Conservation (phyloP, 2,797 vertebrate genomes). For the Acrocephalus scirpaceus region DNA sequence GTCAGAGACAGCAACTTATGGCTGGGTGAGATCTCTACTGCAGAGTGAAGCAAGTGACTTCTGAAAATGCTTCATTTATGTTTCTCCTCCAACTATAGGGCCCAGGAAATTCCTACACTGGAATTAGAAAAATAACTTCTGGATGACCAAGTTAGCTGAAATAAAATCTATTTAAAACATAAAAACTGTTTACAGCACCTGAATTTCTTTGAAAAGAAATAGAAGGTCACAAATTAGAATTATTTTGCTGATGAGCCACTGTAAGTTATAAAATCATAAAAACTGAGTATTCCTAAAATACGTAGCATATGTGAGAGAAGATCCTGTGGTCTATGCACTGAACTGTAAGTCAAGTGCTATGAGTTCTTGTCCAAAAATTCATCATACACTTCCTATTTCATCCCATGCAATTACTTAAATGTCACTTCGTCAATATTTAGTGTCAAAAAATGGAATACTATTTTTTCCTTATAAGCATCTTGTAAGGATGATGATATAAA, state of each 20-base stretch:
- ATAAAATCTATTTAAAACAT: background rate
- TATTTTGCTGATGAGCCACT: background rate
- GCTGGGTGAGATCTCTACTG: background rate
- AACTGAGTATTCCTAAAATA: background rate
- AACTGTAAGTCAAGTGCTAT: background rate
- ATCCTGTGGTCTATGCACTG: rapidly evolving
- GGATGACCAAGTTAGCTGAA: background rate
- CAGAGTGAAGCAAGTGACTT: background rate
- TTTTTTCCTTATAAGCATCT: background rate
- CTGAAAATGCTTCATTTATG: background rate
- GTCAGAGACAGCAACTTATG: background rate
- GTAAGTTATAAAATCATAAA: background rate
- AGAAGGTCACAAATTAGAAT: background rate
- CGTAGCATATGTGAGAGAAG: background rate
- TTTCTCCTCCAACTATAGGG: background rate
- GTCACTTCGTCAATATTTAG: background rate
- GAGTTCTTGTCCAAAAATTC: background rate
- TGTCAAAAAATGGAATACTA: background rate
- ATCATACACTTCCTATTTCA: background rate
- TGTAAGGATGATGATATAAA: background rate
- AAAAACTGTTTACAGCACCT: background rate
- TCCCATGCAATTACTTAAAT: background rate
- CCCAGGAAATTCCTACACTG: background rate
- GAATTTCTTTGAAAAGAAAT: background rate
- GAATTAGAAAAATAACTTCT: background rate